These are phyloP conservation scores for Apamea anceps DNA, from an alignment of 2,888 invertebrate genomes.

Conservation along the genomic window DNA sequence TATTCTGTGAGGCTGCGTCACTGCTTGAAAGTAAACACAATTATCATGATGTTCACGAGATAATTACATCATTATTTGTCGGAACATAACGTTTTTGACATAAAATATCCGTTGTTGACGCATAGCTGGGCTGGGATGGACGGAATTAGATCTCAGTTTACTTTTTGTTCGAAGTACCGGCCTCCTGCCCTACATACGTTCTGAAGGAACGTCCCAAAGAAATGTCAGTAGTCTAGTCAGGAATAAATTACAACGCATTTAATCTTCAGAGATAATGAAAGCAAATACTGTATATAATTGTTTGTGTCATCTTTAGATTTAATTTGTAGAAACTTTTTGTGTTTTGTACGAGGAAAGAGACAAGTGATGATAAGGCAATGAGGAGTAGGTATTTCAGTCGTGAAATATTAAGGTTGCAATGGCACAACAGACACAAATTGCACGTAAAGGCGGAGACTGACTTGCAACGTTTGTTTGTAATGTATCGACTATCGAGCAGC, in stretches of 20 bases:
- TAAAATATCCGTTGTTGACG: constrained; percentile 54
- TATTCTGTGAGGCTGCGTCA: constrained; percentile 47
- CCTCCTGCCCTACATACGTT: constrained; percentile 60
- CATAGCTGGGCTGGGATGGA: constrained; percentile 51
- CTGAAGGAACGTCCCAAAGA: constrained; percentile 45
- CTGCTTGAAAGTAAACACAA: constrained; percentile 59
- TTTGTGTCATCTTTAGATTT: constrained; percentile 25
- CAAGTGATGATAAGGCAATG: constrained; percentile 24
- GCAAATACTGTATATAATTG: constrained; percentile 40
- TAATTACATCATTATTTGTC: constrained; percentile 59
- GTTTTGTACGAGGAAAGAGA: neutral
- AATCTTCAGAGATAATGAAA: constrained; percentile 52
- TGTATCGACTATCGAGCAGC: too few species aligned
- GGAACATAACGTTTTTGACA: constrained; percentile 47
- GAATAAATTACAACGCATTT: constrained; percentile 51
- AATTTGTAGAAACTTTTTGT: constrained; percentile 11
- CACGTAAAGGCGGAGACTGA: neutral
- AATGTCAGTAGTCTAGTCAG: constrained; percentile 54
- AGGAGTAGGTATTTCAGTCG: neutral
- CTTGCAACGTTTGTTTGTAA: too few species aligned
- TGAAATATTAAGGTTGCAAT: constrained; percentile 4
- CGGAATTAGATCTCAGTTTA: constrained; percentile 63
- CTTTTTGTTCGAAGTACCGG: constrained; percentile 40
- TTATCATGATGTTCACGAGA: constrained; percentile 46
- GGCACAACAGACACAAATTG: neutral